Evolutionary conservation across 2,888 invertebrate species (phyloP).

Genomic region (Ochropleura leucogaster): DNA sequence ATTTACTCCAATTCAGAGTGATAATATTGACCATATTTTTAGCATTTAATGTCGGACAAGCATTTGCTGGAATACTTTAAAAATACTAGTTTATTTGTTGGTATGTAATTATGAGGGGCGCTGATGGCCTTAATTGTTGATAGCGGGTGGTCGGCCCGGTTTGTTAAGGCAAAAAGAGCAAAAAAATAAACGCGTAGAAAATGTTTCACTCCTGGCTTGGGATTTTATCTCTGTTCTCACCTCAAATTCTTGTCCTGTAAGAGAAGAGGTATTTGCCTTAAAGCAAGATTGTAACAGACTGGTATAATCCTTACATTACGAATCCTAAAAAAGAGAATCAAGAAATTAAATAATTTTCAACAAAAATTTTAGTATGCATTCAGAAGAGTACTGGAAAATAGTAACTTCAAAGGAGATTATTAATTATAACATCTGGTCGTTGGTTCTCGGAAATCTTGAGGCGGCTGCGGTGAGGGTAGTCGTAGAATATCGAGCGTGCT

Average conservation of each 20-base stretch:
- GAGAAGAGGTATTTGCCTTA: neutral
- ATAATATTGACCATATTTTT: slow-evolving; percentile 46
- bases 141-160: slow-evolving; percentile 13
- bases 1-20: slow-evolving; percentile 49
- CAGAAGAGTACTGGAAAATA: slow-evolving; percentile 28
- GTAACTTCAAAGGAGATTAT: slow-evolving; percentile 66
- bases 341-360: neutral
- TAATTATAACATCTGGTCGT: slow-evolving; percentile 72
- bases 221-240: slow-evolving; percentile 7
- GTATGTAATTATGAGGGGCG: slow-evolving; percentile 43
- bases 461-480: slow-evolving; percentile 50
- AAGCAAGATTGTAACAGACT: neutral
- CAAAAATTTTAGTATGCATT: slow-evolving; percentile 11
- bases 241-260: neutral
- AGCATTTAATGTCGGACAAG: slow-evolving; percentile 24
- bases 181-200: slow-evolving; percentile 33
- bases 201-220: neutral
- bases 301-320: neutral
- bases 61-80: slow-evolving; percentile 28
- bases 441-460: slow-evolving; percentile 70
- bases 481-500: slow-evolving; percentile 49
- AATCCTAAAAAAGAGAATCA: neutral
- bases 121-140: slow-evolving; percentile 29
- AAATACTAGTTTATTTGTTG: slow-evolving; percentile 50
- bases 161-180: slow-evolving; percentile 16